Evolutionary conservation across 2,113 vertebrate species (phyloP).

Genomic region (Hippocampus barbouri): DNA sequence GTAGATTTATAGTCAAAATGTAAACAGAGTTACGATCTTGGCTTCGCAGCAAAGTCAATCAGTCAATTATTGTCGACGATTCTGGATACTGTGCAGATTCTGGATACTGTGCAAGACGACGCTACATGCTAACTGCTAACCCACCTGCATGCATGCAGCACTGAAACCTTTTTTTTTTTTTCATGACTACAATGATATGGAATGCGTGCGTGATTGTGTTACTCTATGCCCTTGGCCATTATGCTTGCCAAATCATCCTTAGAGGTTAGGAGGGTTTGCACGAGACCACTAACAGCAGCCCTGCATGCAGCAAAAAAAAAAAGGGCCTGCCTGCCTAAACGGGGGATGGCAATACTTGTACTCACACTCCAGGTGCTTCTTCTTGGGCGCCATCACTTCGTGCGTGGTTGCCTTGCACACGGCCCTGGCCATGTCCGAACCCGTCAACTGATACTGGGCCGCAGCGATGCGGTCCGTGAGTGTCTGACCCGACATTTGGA

Average conservation of each 20-base stretch:
- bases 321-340: background rate
- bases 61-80: background rate
- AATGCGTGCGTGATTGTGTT: background rate
- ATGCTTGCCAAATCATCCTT: too few relatives aligned
- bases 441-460: slow-evolving; percentile 95
- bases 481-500: slow-evolving; percentile 98
- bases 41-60: background rate
- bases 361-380: slow-evolving; percentile 99
- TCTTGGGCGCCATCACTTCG: slow-evolving; percentile 98
- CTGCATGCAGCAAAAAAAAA: background rate
- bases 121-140: slow-evolving; percentile 5
- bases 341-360: slow-evolving; percentile 15
- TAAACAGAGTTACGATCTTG: background rate
- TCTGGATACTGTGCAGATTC: background rate
- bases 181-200: background rate
- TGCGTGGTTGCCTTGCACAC: slow-evolving; percentile 98
- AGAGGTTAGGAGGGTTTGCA: background rate
- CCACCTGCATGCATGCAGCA: background rate
- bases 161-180: background rate
- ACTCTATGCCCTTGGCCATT: background rate
- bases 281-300: background rate
- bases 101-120: background rate
- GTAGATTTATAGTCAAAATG: background rate
- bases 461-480: slow-evolving; percentile 97
- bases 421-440: slow-evolving; percentile 91